Evolutionary conservation across 2,888 invertebrate species (phyloP).

Genomic region (Ophioninae sp.): DNA sequence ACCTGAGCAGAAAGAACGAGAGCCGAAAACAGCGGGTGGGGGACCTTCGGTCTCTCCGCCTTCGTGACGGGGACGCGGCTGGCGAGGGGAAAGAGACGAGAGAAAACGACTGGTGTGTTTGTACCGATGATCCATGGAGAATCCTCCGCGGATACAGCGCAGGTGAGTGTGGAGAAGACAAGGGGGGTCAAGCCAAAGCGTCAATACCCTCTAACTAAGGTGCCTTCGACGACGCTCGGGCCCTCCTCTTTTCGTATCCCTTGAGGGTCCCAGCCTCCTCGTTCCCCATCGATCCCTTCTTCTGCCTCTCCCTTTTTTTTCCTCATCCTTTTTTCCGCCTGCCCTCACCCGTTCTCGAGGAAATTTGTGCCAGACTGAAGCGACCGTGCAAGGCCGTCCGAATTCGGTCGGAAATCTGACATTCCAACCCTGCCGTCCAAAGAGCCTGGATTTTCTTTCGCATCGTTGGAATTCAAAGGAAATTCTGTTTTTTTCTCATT

Average conservation of each 20-base stretch:
- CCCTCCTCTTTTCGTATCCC: slow-evolving; percentile 60
- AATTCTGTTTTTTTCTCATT: too few species aligned
- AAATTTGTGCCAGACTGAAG: slow-evolving; percentile 53
- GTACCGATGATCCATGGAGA: slow-evolving; percentile 34
- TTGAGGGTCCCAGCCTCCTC: slow-evolving; percentile 22
- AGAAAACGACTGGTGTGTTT: slow-evolving; percentile 45
- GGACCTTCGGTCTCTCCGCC: neutral
- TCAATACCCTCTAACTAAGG: slow-evolving; percentile 72
- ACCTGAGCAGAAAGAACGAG: slow-evolving; percentile 12
- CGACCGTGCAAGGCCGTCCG: slow-evolving; percentile 65
- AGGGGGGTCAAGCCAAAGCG: slow-evolving; percentile 57
- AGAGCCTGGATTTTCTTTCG: neutral
- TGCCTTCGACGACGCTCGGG: slow-evolving; percentile 52
- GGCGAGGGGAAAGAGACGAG: slow-evolving; percentile 11
- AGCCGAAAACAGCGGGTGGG: slow-evolving; percentile 25
- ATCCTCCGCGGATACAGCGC: slow-evolving; percentile 38
- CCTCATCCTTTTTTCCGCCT: neutral
- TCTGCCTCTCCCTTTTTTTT: slow-evolving; percentile 2
- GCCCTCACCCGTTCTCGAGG: slow-evolving; percentile 12
- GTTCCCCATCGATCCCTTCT: neutral
- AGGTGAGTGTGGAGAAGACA: slow-evolving; percentile 49
- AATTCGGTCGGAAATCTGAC: slow-evolving; percentile 33
- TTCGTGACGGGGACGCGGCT: neutral
- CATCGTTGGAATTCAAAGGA: too few species aligned
- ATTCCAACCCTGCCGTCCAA: neutral